These are phyloP conservation scores for Catotricha subobsoleta DNA, from an alignment of 2,888 invertebrate genomes.

Conservation along the genomic window DNA sequence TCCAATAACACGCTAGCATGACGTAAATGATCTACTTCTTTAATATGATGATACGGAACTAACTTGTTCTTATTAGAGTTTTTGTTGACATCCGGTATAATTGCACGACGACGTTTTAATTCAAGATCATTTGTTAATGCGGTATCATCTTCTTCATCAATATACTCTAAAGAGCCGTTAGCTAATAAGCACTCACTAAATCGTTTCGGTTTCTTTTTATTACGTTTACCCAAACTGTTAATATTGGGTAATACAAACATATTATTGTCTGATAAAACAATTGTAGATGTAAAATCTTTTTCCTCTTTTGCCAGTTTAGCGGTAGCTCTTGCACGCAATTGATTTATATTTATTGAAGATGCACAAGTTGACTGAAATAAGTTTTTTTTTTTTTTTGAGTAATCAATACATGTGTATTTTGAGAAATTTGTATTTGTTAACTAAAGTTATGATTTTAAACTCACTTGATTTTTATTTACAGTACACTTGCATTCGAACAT, in stretches of 20 bases:
- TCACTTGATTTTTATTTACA: constrained; percentile 23
- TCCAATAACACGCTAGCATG: too few relatives aligned
- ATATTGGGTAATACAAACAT: constrained; percentile 38
- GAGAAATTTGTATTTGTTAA: too few relatives aligned
- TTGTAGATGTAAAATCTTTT: constrained; percentile 52
- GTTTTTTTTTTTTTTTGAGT: too few relatives aligned
- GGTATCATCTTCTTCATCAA: neutral
- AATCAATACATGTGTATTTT: too few relatives aligned
- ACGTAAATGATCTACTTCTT: neutral
- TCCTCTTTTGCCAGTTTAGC: constrained; percentile 45
- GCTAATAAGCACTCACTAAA: constrained; percentile 38
- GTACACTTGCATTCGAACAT: constrained; percentile 26
- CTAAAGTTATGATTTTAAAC: too few relatives aligned
- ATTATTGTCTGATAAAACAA: constrained; percentile 44
- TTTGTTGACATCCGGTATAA: neutral
- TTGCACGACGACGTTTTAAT: constrained; percentile 2
- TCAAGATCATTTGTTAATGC: neutral
- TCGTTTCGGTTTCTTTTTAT: constrained; percentile 40
- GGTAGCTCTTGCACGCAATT: constrained; percentile 25
- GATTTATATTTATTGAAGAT: constrained; percentile 27
- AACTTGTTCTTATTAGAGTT: constrained; percentile 11
- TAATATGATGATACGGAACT: too few relatives aligned
- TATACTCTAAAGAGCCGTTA: too few relatives aligned
- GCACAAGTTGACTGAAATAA: too few relatives aligned
- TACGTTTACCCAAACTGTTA: constrained; percentile 33